A percentile compares a stretch with the other conserved stretches of the same genome.
Conservation (phyloP, 2,113 vertebrate species). For the Nycticryphes semicollaris region DNA sequence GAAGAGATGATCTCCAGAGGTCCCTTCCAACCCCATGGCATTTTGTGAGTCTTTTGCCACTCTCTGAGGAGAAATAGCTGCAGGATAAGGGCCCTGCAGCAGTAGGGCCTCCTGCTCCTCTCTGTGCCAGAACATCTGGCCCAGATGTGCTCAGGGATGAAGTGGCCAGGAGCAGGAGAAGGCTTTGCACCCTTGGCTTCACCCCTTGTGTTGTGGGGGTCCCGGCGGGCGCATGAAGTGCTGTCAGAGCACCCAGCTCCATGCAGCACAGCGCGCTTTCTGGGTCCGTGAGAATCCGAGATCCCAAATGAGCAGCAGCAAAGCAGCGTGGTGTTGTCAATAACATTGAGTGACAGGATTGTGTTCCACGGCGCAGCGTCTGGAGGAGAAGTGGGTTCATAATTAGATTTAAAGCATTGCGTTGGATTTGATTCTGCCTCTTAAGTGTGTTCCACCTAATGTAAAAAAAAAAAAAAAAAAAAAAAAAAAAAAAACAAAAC, state of each 20-base stretch:
- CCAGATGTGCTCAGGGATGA: accelerated
- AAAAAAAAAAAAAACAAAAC: not conserved
- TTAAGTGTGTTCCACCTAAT: not conserved
- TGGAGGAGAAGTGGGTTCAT: not conserved
- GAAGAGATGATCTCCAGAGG: no score
- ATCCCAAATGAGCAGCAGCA: not conserved
- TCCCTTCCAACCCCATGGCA: no score
- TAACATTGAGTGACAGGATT: conserved; percentile 44
- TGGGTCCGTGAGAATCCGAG: not conserved
- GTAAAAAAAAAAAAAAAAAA: not conserved
- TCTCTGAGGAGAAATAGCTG: accelerated
- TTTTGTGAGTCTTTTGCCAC: not conserved
- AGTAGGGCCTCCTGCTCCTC: not conserved
- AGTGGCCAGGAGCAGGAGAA: not conserved
- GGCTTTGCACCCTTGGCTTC: accelerated
- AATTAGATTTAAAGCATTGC: not conserved
- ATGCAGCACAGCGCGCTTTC: no score
- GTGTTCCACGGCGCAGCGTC: not conserved
- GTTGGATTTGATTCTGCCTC: not conserved
- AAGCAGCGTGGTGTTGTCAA: not conserved
- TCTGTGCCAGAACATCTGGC: not conserved
- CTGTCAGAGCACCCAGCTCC: not conserved
- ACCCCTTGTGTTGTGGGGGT: not conserved
- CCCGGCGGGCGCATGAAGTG: not conserved
- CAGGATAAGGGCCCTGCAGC: not conserved